Percentiles rank a stretch among this genome's conserved stretches.
Evolutionary conservation across 2,113 vertebrate species (phyloP).

Genomic region (Holacanthus passer): DNA sequence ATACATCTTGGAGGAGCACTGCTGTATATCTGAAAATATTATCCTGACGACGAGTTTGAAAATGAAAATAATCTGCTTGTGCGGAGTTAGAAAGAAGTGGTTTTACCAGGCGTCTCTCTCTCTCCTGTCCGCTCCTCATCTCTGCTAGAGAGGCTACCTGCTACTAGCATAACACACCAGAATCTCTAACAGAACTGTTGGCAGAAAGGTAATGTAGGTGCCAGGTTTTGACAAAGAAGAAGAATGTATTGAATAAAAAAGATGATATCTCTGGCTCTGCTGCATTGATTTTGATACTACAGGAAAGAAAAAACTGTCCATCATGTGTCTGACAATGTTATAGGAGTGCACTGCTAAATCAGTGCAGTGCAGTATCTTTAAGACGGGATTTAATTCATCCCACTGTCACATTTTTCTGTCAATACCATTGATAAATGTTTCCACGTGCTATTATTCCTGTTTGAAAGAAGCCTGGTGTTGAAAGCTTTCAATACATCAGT

Average conservation of each 20-base stretch:
- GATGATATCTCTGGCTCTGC: background rate
- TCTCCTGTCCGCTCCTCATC: background rate
- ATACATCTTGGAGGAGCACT: background rate
- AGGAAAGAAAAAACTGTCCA: background rate
- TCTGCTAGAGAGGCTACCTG: background rate
- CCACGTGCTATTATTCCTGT: background rate
- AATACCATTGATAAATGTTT: slow-evolving; percentile 2
- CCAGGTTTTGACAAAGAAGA: background rate
- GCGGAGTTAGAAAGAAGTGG: background rate
- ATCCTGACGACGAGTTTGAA: background rate
- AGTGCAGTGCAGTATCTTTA: background rate
- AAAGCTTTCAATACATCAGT: slow-evolving; percentile 10
- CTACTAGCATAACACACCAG: background rate
- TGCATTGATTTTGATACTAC: background rate
- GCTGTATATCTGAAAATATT: background rate
- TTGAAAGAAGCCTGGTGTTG: slow-evolving; percentile 2
- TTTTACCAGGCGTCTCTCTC: background rate
- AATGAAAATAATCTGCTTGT: background rate
- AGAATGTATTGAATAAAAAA: background rate
- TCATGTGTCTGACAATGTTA: background rate
- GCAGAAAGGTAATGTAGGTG: background rate
- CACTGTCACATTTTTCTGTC: background rate
- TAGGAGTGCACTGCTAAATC: background rate
- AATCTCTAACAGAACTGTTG: background rate
- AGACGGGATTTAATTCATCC: slow-evolving; percentile 2